Evolutionary conservation across 2,797 vertebrate genomes (phyloP).

Genomic region (Orestias chungarensis): DNA sequence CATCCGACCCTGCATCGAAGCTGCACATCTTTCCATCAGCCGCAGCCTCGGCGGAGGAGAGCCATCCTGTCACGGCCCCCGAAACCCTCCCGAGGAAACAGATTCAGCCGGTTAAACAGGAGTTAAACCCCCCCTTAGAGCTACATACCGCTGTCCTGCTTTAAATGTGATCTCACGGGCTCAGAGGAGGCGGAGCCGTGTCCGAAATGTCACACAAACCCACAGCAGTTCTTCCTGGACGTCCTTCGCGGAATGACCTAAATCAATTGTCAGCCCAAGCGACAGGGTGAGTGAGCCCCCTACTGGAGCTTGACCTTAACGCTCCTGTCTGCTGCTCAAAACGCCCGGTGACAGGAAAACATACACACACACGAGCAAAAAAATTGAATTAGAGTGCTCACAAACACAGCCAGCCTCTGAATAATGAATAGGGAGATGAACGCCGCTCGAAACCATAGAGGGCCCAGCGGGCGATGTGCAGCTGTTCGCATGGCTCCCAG

Average conservation of each 20-base stretch:
- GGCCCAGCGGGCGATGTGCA: constrained; percentile 55
- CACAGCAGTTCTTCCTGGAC: constrained; percentile 32
- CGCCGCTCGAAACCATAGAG: constrained; percentile 52
- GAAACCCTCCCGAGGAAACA: constrained; percentile 40
- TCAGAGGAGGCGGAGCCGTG: constrained; percentile 27
- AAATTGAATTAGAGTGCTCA: constrained; percentile 51
- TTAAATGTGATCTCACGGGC: constrained; percentile 46
- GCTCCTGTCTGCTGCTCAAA: constrained; percentile 37
- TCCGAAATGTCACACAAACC: constrained; percentile 60
- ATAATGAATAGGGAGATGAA: constrained; percentile 67
- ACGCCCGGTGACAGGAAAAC: constrained; percentile 14
- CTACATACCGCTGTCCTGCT: constrained; percentile 24
- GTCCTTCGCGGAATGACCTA: constrained; percentile 72
- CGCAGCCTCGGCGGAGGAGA: constrained; percentile 10
- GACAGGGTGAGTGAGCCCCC: constrained; percentile 66
- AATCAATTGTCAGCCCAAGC: constrained; percentile 69
- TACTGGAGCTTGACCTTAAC: constrained; percentile 75
- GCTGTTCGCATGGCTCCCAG: constrained; percentile 69
- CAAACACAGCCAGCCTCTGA: constrained; percentile 52
- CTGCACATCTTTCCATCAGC: constrained; percentile 42
- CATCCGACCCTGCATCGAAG: constrained; percentile 63
- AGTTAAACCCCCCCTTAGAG: constrained; percentile 50
- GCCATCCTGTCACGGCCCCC: constrained; percentile 19
- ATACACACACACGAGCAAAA: constrained; percentile 5
- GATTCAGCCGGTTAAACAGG: constrained; percentile 35